Evolutionary conservation across 1,140 invertebrate species (phyloP).

Genomic region (Eulimnadia texana): DNA sequence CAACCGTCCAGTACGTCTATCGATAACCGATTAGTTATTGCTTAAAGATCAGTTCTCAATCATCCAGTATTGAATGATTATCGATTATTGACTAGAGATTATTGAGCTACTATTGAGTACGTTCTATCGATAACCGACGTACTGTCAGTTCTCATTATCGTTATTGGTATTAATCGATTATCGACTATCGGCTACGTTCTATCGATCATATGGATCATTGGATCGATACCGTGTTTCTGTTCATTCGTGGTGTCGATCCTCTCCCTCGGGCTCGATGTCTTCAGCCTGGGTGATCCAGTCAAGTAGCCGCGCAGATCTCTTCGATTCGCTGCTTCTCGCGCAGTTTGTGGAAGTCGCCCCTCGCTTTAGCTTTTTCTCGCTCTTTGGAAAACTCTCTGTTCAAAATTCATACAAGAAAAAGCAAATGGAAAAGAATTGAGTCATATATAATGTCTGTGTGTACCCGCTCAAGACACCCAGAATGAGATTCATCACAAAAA

Average conservation of each 20-base stretch:
- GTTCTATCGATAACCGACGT: no score
- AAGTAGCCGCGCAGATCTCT: constrained; percentile 90
- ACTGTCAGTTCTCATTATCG: no score
- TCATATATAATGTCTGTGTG: no score
- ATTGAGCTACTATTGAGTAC: no score
- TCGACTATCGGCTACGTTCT: no score
- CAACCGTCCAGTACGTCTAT: no score
- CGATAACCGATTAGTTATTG: no score
- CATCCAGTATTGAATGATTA: no score
- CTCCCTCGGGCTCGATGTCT: constrained; percentile 89
- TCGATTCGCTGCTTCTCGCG: constrained; percentile 97
- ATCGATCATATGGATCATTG: not conserved
- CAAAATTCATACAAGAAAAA: constrained; percentile 20
- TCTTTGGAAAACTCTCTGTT: constrained; percentile 98
- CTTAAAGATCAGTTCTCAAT: no score
- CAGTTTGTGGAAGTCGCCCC: constrained; percentile 96
- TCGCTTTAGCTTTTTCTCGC: constrained; percentile 95
- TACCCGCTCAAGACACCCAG: constrained; percentile 99
- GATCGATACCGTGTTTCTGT: constrained; percentile 15
- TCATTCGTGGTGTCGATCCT: constrained; percentile 47
- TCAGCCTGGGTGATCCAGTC: constrained; percentile 99
- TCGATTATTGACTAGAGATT: no score
- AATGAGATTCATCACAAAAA: constrained; percentile 99
- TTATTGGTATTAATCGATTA: no score
- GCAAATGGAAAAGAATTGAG: constrained; percentile 24